Percentiles rank a stretch among this genome's conserved stretches.
Evolutionary conservation across 1,140 invertebrate genomes (phyloP).

Genomic region (Drosophila ficusphila): DNA sequence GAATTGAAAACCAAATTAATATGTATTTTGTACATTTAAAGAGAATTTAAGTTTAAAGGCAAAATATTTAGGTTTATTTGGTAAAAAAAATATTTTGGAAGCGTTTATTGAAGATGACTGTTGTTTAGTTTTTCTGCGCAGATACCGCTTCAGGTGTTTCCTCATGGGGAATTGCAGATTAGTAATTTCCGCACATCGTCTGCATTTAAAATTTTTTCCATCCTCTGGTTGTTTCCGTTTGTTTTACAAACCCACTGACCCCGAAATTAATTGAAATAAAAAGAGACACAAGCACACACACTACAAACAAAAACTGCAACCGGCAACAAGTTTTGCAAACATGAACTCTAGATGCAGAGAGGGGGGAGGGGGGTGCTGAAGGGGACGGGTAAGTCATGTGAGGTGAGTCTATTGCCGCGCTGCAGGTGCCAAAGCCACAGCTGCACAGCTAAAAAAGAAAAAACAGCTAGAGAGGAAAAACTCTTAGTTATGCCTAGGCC

Average conservation of each 20-base stretch:
- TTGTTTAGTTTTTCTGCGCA: not conserved
- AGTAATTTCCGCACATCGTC: slow-evolving; percentile 15
- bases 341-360: not conserved
- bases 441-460: slow-evolving; percentile 38
- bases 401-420: slow-evolving; percentile 26
- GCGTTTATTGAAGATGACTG: too few species aligned
- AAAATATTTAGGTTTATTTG: too few species aligned
- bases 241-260: slow-evolving; percentile 62
- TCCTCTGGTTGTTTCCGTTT: slow-evolving; percentile 42
- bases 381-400: not conserved
- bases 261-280: slow-evolving; percentile 49
- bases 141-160: slow-evolving; percentile 7
- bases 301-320: slow-evolving; percentile 42
- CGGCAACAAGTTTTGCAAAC: slow-evolving; percentile 48
- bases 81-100: too few species aligned
- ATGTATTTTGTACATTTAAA: too few species aligned
- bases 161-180: slow-evolving; percentile 38
- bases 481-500: slow-evolving; percentile 52
- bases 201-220: slow-evolving; percentile 10
- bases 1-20: too few species aligned
- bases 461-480: slow-evolving; percentile 14
- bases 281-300: slow-evolving; percentile 19
- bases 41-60: too few species aligned
- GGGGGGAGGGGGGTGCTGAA: not conserved
- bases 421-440: slow-evolving; percentile 57